Percentiles rank a stretch among this genome's conserved stretches.
phyloP scores from a whole-genome alignment of 30 jellyfish, hydroid and myxozoan species.

The Aurelia sp. region DNA sequence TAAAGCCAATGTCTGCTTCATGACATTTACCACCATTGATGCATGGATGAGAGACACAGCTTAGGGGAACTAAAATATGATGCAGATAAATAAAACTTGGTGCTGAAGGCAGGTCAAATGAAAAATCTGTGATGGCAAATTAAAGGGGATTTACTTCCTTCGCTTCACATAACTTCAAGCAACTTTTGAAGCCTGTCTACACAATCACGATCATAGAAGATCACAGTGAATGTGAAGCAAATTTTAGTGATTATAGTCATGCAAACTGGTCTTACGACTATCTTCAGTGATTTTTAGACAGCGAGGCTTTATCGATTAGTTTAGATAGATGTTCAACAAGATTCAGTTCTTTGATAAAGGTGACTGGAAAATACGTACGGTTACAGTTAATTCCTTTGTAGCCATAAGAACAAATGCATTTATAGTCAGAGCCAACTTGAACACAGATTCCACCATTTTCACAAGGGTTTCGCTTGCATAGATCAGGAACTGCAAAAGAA shows the following conservation, averaged over 20 bases:
- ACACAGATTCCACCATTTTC: slow-evolving; percentile 93
- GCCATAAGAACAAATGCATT: slow-evolving; percentile 93
- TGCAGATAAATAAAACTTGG: not conserved
- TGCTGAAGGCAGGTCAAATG: no score
- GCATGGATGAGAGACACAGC: slow-evolving; percentile 85
- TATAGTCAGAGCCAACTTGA: slow-evolving; percentile 91
- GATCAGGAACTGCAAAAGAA: slow-evolving; percentile 75
- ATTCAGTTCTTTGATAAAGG: no score
- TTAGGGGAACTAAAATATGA: slow-evolving; percentile 59
- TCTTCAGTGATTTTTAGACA: no score
- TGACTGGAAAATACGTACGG: slow-evolving; percentile 27
- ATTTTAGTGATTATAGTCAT: no score
- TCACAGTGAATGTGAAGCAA: no score
- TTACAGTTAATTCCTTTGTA: slow-evolving; percentile 91
- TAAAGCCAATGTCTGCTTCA: slow-evolving; percentile 65
- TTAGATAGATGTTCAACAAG: not conserved
- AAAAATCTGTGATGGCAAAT: no score
- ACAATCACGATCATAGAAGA: no score
- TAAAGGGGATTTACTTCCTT: no score
- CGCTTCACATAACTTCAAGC: no score
- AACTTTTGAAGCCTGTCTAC: no score
- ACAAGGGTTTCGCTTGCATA: slow-evolving; percentile 91
- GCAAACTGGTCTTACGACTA: no score
- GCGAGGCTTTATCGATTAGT: not conserved
- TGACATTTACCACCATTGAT: slow-evolving; percentile 73